Percentiles rank a stretch among this genome's conserved stretches.
phyloP scores from a whole-genome alignment of 2,888 invertebrate genomes.

The Metalampra italica region DNA sequence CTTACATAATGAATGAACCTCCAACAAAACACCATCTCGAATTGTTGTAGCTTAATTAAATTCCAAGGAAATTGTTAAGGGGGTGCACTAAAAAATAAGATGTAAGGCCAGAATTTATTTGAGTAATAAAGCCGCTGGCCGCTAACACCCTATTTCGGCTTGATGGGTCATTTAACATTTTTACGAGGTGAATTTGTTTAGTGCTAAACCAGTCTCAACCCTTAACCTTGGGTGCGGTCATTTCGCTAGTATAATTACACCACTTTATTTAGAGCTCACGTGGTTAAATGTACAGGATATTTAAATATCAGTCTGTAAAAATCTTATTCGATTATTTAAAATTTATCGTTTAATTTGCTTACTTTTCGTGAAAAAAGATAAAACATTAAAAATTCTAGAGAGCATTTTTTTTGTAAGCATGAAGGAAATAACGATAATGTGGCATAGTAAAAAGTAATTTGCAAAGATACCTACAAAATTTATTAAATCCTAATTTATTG shows the following conservation, averaged over 20 bases:
- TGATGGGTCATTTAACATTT: constrained; percentile 40
- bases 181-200: constrained; percentile 46
- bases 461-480: too few relatives aligned
- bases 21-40: neutral
- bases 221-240: constrained; percentile 21
- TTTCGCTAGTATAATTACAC: constrained; percentile 5
- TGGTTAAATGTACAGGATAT: too few relatives aligned
- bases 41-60: constrained; percentile 21
- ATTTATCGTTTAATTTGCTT: too few relatives aligned
- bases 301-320: too few relatives aligned
- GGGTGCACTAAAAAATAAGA: constrained; percentile 29
- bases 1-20: neutral
- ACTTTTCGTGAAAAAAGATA: too few relatives aligned
- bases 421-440: too few relatives aligned
- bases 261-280: constrained; percentile 5
- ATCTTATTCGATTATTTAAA: too few relatives aligned
- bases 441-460: too few relatives aligned
- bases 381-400: too few relatives aligned
- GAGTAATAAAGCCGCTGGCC: constrained; percentile 29
- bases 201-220: constrained; percentile 22
- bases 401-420: too few relatives aligned
- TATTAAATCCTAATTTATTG: too few relatives aligned
- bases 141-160: constrained; percentile 29
- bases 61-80: constrained; percentile 21
- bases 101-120: constrained; percentile 32